These are phyloP conservation scores for Mylabris sibirica DNA, from an alignment of 2,888 invertebrate genomes.

Conservation along the genomic window DNA sequence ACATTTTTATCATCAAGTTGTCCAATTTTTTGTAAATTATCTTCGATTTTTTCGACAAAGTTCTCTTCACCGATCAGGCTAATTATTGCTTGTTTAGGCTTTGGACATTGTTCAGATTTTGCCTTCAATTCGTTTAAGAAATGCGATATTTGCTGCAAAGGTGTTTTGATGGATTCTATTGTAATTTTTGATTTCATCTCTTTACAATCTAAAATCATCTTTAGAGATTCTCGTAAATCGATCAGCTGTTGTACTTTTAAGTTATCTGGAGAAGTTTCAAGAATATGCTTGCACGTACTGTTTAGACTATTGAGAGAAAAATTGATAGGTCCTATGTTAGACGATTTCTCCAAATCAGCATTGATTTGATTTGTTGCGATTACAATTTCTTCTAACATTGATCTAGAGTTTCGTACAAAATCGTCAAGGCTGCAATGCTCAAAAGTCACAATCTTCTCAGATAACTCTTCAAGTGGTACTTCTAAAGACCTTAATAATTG, in stretches of 20 bases:
- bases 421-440: not conserved
- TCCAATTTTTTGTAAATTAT: conserved; percentile 16
- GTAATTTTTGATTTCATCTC: not conserved
- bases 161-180: not conserved
- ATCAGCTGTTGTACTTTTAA: conserved; percentile 10
- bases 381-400: conserved; percentile 13
- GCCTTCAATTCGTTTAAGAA: not conserved
- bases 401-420: not conserved
- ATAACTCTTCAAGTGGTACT: not conserved
- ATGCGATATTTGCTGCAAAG: not conserved
- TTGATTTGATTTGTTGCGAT: conserved; percentile 4
- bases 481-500: not conserved
- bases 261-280: conserved; percentile 13
- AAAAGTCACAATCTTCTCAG: not conserved
- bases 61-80: conserved; percentile 9
- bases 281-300: not conserved
- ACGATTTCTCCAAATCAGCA: conserved; percentile 4
- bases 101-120: conserved; percentile 11
- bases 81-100: conserved; percentile 14
- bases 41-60: conserved; percentile 11
- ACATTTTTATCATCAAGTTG: conserved; percentile 12
- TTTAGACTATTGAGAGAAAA: not conserved
- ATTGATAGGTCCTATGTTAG: conserved; percentile 16
- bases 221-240: conserved; percentile 16
- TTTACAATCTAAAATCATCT: not conserved